Evolutionary conservation across 1,140 invertebrate species (phyloP), one percentile per base, ranked within the genome.

Genomic region (Zaprionus lachaisei): DNA sequence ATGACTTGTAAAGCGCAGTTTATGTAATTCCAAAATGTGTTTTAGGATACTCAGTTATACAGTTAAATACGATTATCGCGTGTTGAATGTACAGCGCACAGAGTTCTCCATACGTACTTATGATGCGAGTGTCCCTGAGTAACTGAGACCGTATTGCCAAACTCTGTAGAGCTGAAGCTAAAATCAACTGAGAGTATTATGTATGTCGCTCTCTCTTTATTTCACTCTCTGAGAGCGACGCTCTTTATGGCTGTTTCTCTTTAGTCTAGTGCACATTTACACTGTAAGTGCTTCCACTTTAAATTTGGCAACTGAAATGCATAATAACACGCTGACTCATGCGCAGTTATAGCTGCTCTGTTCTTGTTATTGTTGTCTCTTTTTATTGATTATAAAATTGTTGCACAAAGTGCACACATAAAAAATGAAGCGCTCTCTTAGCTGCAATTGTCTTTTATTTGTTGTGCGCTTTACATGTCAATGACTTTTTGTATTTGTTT

Each of bases 391-490:
- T 63, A 76, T 69, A 26, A 63, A 37, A 22, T 63, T 72, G 56
- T 66, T 64, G n/a, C 37, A 14, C 66, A 66, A 51, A 74, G 38
- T 61, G 56, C 3, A 75, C 34, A 37, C 56, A 26, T 24, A 31
- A 47, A 26, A 31, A 38, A 47, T n/a, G 20, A 7, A n/a, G 22
- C 56, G 37, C 31, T 26, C 49, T 34, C 47, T 38, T 28, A 56
- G 68, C 41, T 76, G 41, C 41, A 37, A 49, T 78, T 80, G 72
- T 44, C 14, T 75, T 63, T 44, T 55, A 64, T 77, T 82, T 86
- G 54, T 64, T 81, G 49, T 74, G 38, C 62, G 77, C 73, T 90
- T 85, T 91, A 71, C 81, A 90, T 85, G 85, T 89, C 85, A 90
- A 85, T 84, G 85, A 90, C 85, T 90, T 85, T 74, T 83, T 72